These are phyloP conservation scores for Ecliptopera silaceata DNA, from an alignment of 2,888 invertebrate genomes.

Conservation along the genomic window DNA sequence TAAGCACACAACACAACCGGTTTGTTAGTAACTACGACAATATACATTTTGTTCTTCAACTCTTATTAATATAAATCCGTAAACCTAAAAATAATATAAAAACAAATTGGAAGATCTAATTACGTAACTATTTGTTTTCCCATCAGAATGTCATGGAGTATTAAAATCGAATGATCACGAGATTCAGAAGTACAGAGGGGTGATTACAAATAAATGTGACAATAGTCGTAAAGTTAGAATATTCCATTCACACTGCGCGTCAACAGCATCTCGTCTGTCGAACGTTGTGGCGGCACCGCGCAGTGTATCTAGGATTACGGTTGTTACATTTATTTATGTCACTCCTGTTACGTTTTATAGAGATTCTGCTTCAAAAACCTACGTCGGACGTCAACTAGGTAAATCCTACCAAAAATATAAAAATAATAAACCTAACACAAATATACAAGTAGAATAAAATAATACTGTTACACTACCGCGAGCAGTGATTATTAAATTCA, in stretches of 20 bases:
- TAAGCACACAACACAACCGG: constrained; percentile 82
- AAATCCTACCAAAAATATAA: constrained; percentile 63
- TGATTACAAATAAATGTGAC: too few species aligned
- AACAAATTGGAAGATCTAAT: constrained; percentile 74
- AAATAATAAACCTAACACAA: constrained; percentile 68
- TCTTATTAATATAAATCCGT: constrained; percentile 57
- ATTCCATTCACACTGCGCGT: too few species aligned
- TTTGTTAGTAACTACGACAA: constrained; percentile 77
- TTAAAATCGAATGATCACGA: constrained; percentile 17
- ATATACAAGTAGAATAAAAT: constrained; percentile 79
- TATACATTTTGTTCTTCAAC: constrained; percentile 73
- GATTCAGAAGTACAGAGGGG: constrained; percentile 10
- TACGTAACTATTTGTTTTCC: constrained; percentile 49
- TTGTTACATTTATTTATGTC: too few species aligned
- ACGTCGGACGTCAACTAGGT: constrained; percentile 54
- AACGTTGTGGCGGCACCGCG: too few species aligned
- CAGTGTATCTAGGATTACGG: too few species aligned
- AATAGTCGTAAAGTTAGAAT: too few species aligned
- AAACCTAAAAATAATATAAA: constrained; percentile 74
- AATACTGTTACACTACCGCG: constrained; percentile 79
- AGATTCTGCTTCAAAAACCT: constrained; percentile 26
- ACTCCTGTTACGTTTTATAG: constrained; percentile 10
- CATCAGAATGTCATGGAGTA: constrained; percentile 31
- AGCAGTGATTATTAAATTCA: constrained; percentile 63
- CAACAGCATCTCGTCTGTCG: too few species aligned